Base-by-base conservation (phyloP, 2,113 vertebrate genomes). In the Jaculus jaculus region DNA sequence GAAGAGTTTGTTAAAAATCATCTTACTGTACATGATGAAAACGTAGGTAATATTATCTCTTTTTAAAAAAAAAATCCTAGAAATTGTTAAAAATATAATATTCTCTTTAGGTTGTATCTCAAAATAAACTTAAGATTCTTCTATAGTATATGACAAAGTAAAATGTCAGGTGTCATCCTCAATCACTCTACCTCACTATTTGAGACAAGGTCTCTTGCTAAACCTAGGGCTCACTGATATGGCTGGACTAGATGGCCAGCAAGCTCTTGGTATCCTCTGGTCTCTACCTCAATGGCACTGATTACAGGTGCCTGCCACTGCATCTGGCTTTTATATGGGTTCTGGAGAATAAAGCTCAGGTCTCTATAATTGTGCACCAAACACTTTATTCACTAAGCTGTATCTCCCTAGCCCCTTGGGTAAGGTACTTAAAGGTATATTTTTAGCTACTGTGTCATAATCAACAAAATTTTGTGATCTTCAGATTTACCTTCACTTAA, bases 1-100 rank as follows among this genome's bases (percentile, higher is more conserved):
- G 60, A 86, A 63, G 9, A 87, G 26, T 7, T 78, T 30, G 9
- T 5, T n/a, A 84, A 6, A 94, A 83, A 85, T 69, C 1, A 7
- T 23, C 20, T 90, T 90, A 84, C 69, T 24, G 87, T 71, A 4
- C 20, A 86, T 51, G 32, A 83, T 61, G 32, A 95, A 89, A 81
- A 75, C 30, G 82, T 2, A 89, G 71, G 9, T 73, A 88, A 81
- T 92, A 74, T 42, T 20, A 51, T 32, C 80, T 83, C 88, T 78
- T 47, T 86, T 47, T 47, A 8, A 47, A 47, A 47, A 47, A 47
- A 47, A 69, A 85, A 60, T 18, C 8, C 30, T 86, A 15, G 3
- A 26, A 93, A 84, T 61, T 80, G 24, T 7, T 71, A 77, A 82
- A 63, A 5, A 92, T 84, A 12, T 17, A 88, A 84, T 60, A 60